A percentile compares a stretch with the other conserved stretches of the same genome.
phyloP scores from a whole-genome alignment of 2,888 invertebrate genomes.

The Metalampra italica region DNA sequence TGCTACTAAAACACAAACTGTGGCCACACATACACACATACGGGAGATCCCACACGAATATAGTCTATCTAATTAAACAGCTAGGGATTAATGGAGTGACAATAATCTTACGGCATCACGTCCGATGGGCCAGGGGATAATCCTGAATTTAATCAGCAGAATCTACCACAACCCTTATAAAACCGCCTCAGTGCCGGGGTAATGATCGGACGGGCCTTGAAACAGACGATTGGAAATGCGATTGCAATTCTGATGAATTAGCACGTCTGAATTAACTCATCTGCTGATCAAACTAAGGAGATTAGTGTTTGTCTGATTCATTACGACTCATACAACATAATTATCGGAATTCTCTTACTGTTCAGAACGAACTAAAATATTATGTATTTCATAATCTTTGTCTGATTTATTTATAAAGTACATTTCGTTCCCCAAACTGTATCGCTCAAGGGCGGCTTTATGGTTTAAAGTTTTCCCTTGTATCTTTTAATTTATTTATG shows the following conservation, averaged over 20 bases:
- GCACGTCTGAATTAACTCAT: background rate
- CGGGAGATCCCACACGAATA: conserved; percentile 1
- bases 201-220: conserved; percentile 5
- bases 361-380: too few species aligned
- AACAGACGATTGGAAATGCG: background rate
- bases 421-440: too few species aligned
- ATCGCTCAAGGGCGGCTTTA: too few species aligned
- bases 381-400: too few species aligned
- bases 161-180: conserved; percentile 46
- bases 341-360: too few species aligned
- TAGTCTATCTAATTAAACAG: conserved; percentile 58
- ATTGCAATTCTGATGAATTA: background rate
- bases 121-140: conserved; percentile 55
- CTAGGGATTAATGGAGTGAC: conserved; percentile 71
- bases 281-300: too few species aligned
- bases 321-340: too few species aligned
- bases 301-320: too few species aligned
- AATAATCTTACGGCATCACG: conserved; percentile 66
- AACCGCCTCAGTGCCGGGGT: conserved; percentile 14
- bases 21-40: background rate
- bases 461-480: too few species aligned
- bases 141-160: conserved; percentile 68
- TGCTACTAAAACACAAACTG: conserved; percentile 23
- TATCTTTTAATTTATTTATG: too few species aligned
- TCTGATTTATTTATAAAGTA: too few species aligned